A percentile compares a stretch with the other conserved stretches of the same genome.
phyloP scores from a whole-genome alignment of 2,797 vertebrate genomes.

The Anas bernieri region DNA sequence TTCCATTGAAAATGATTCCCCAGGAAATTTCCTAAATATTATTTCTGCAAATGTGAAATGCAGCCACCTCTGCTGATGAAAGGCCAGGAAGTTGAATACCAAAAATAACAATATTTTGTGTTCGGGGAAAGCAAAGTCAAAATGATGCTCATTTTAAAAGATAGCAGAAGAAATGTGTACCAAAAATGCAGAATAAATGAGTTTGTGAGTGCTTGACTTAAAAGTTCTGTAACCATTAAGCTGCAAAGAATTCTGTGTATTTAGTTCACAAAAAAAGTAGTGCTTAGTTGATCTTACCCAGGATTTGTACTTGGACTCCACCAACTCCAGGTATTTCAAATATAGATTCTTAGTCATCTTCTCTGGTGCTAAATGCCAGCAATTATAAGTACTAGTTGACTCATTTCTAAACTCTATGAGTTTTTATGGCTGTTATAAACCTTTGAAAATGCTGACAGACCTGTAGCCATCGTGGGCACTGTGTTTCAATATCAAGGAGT shows the following conservation, averaged over 20 bases:
- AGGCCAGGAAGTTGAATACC: neutral
- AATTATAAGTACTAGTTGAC: conserved; percentile 63
- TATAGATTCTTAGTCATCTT: conserved; percentile 63
- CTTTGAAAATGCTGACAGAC: conserved; percentile 57
- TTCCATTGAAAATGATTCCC: neutral
- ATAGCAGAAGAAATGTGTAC: neutral
- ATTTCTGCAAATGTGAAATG: neutral
- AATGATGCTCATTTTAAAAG: neutral
- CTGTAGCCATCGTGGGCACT: neutral
- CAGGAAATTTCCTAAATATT: neutral
- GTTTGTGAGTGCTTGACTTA: neutral
- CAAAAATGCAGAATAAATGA: neutral
- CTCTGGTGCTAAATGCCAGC: conserved; percentile 43
- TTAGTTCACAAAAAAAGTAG: conserved; percentile 14
- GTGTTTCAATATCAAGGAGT: neutral
- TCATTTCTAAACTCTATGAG: conserved; percentile 43
- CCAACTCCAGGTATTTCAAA: conserved; percentile 56
- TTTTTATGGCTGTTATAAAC: conserved; percentile 53
- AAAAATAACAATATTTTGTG: neutral
- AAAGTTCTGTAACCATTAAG: neutral
- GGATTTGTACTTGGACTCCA: conserved; percentile 38
- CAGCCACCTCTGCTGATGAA: neutral
- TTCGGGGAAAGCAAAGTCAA: neutral
- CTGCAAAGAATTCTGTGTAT: neutral
- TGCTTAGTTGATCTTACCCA: neutral